phyloP scores from a whole-genome alignment of 2,113 vertebrate genomes.

The Piprites chloris region DNA sequence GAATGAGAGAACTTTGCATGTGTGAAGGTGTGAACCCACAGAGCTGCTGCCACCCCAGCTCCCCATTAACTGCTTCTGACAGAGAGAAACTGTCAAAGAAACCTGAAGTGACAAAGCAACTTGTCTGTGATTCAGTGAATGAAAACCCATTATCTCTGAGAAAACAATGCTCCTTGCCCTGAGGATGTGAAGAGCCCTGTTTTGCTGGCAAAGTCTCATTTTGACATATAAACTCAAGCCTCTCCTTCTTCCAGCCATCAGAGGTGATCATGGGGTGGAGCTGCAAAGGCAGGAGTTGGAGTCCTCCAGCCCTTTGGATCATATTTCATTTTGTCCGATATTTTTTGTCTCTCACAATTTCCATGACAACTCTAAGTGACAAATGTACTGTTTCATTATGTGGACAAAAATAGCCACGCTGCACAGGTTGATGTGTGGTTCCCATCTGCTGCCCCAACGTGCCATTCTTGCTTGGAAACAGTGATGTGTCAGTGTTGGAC shows the following conservation, averaged over 20 bases:
- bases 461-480: neutral
- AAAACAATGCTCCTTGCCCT: neutral
- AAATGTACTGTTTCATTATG: neutral
- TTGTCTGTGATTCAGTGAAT: neutral
- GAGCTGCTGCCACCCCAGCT: neutral
- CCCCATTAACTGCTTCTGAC: neutral
- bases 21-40: neutral
- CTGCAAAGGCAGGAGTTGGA: neutral
- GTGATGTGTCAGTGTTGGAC: neutral
- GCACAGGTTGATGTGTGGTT: neutral
- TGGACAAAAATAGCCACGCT: neutral
- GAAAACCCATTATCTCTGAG: neutral
- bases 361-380: slow-evolving; percentile 33
- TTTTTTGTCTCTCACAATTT: neutral
- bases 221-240: neutral
- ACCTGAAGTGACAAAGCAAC: neutral
- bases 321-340: neutral
- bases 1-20: neutral
- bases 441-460: neutral
- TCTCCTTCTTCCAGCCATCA: neutral
- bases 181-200: neutral
- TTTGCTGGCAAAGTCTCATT: neutral
- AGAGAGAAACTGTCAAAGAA: neutral
- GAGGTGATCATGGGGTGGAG: neutral
- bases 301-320: neutral